Conservation (phyloP, 92 coral and sea anemone species). For the Palythoa grandis region DNA sequence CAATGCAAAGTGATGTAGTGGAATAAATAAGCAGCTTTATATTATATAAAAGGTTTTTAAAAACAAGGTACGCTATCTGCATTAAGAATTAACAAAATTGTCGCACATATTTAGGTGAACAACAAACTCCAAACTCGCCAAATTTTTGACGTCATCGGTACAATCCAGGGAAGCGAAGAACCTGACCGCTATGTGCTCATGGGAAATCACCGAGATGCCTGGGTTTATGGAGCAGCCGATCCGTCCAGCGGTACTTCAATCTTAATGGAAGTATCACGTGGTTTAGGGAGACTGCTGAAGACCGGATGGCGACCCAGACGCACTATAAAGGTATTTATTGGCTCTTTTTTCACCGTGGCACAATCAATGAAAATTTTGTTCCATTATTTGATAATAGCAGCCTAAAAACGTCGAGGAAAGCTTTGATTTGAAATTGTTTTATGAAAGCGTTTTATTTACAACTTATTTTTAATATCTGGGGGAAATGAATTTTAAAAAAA, state of each 20-base stretch:
- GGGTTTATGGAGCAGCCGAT: conserved; percentile 97
- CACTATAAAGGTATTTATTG: conserved; percentile 59
- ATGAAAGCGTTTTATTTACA: too few relatives aligned
- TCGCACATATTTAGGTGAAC: conserved; percentile 4
- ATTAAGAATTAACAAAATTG: too few relatives aligned
- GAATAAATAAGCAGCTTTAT: too few relatives aligned
- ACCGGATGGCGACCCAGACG: conserved; percentile 96
- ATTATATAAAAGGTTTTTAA: too few relatives aligned
- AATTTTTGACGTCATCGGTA: conserved; percentile 86
- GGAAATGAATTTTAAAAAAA: too few relatives aligned
- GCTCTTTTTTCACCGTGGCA: too few relatives aligned
- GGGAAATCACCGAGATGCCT: conserved; percentile 98
- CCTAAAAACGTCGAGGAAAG: too few relatives aligned
- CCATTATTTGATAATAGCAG: neutral
- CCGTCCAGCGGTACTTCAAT: conserved; percentile 90
- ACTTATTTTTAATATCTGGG: too few relatives aligned
- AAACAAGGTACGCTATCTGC: too few relatives aligned
- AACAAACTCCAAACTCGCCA: conserved; percentile 55
- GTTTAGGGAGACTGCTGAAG: conserved; percentile 78
- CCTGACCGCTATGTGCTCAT: conserved; percentile 98
- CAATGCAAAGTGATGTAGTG: too few relatives aligned
- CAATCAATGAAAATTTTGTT: too few relatives aligned
- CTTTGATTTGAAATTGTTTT: too few relatives aligned
- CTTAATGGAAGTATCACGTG: conserved; percentile 96
- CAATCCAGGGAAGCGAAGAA: conserved; percentile 81